A percentile compares a stretch with the other conserved stretches of the same genome.
These are phyloP conservation scores for Monopis laevigella DNA, from an alignment of 2,888 invertebrate species.

Conservation along the genomic window DNA sequence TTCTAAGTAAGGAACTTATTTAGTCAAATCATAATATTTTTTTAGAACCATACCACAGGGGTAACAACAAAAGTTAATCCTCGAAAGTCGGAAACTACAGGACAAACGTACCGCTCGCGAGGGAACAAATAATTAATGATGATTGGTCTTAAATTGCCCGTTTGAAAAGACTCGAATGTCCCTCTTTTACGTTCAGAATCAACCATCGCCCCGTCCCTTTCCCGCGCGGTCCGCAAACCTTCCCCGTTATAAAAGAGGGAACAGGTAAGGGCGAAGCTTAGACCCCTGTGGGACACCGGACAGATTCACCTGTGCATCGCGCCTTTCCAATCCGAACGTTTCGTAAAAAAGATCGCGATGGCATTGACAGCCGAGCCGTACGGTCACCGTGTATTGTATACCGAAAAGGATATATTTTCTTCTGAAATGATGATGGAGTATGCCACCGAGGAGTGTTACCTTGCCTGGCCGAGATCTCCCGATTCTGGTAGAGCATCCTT, in stretches of 20 bases:
- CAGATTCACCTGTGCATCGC: constrained; percentile 36
- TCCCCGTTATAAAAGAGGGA: constrained; percentile 41
- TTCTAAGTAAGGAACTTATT: no score
- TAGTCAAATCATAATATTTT: no score
- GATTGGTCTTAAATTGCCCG: constrained; percentile 65
- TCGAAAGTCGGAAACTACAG: neutral
- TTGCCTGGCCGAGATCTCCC: constrained; percentile 57
- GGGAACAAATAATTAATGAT: constrained; percentile 64
- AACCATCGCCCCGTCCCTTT: constrained; percentile 28
- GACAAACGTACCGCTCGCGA: constrained; percentile 22
- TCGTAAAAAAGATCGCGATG: constrained; percentile 6
- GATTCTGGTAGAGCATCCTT: constrained; percentile 60
- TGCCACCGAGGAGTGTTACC: constrained; percentile 49
- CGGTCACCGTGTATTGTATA: constrained; percentile 55
- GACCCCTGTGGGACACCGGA: constrained; percentile 47
- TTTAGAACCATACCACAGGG: no score
- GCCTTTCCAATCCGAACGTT: constrained; percentile 10
- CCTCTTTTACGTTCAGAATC: constrained; percentile 29
- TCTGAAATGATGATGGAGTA: constrained; percentile 57
- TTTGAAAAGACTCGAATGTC: constrained; percentile 36
- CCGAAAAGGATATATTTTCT: constrained; percentile 54
- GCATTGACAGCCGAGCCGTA: constrained; percentile 59
- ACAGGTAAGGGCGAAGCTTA: constrained; percentile 49
- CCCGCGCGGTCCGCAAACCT: constrained; percentile 37
- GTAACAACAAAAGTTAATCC: no score